phyloP scores from a whole-genome alignment of 2,888 invertebrate genomes.

The Sericinus montela region DNA sequence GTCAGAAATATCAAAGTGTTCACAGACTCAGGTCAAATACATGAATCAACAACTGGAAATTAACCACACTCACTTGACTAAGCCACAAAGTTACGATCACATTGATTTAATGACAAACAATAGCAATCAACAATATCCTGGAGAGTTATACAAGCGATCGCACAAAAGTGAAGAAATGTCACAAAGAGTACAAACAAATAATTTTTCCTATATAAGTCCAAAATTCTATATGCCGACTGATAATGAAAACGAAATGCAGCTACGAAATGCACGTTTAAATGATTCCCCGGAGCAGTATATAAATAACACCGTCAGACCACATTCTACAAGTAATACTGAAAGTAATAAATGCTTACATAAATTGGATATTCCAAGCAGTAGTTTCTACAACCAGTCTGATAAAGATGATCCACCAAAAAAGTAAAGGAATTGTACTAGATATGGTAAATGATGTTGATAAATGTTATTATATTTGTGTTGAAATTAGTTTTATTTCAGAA shows the following conservation, averaged over 20 bases:
- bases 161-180: conserved; percentile 30
- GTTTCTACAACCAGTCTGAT: conserved; percentile 7
- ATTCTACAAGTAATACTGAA: conserved; percentile 24
- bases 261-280: conserved; percentile 18
- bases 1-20: conserved; percentile 21
- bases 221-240: conserved; percentile 39
- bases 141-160: conserved; percentile 31
- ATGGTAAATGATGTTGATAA: neutral
- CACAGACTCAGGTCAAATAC: conserved; percentile 28
- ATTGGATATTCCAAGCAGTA: conserved; percentile 17
- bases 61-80: conserved; percentile 31
- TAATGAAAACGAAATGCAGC: conserved; percentile 31
- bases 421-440: neutral
- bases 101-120: conserved; percentile 51
- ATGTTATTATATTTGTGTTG: too few relatives aligned
- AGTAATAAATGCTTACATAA: conserved; percentile 26
- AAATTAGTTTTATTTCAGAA: neutral
- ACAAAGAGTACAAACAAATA: conserved; percentile 33
- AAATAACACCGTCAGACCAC: conserved; percentile 22
- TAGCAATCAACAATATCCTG: conserved; percentile 35
- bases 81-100: conserved; percentile 47
- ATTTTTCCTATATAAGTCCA: conserved; percentile 38
- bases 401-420: conserved; percentile 15
- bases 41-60: conserved; percentile 31
- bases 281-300: conserved; percentile 25